A percentile compares a stretch with the other conserved stretches of the same genome.
Evolutionary conservation across 2,888 invertebrate genomes (phyloP).

Genomic region (Archips xylosteana): DNA sequence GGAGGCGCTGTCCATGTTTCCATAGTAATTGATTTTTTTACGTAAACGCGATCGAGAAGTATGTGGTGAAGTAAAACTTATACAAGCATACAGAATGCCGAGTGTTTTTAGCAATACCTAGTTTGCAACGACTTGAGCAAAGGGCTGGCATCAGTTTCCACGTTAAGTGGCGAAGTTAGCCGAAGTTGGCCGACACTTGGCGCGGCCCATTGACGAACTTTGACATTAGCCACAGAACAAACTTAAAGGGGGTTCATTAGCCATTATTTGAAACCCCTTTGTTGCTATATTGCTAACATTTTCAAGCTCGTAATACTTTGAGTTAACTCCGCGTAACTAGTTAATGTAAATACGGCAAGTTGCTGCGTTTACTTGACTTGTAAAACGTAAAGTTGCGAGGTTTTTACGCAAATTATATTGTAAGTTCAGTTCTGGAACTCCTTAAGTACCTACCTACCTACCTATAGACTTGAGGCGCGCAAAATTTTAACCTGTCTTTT

Average conservation of each 20-base stretch:
- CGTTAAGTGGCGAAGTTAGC: slow-evolving; percentile 48
- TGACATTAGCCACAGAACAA: slow-evolving; percentile 58
- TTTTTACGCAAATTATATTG: not conserved
- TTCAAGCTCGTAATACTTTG: slow-evolving; percentile 31
- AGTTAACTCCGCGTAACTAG: slow-evolving; percentile 23
- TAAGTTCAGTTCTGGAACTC: not conserved
- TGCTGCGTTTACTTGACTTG: not conserved
- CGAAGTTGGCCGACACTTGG: slow-evolving; percentile 38
- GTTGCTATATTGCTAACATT: slow-evolving; percentile 57
- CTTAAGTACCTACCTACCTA: too few species aligned
- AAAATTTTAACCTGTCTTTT: too few species aligned
- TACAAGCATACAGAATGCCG: too few species aligned
- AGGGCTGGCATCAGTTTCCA: slow-evolving; percentile 44
- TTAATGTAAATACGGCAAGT: slow-evolving; percentile 24
- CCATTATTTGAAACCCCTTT: slow-evolving; percentile 62
- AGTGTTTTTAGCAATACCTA: slow-evolving; percentile 36
- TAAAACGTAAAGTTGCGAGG: not conserved
- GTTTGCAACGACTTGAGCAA: slow-evolving; percentile 14
- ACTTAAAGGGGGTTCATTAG: slow-evolving; percentile 62
- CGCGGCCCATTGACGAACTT: slow-evolving; percentile 52
- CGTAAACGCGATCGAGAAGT: too few species aligned
- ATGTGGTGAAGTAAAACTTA: too few species aligned
- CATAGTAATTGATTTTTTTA: too few species aligned
- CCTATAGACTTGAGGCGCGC: too few species aligned
- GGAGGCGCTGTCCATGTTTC: too few species aligned